phyloP scores from a whole-genome alignment of 2,888 invertebrate species.

The Artemia sinica region DNA sequence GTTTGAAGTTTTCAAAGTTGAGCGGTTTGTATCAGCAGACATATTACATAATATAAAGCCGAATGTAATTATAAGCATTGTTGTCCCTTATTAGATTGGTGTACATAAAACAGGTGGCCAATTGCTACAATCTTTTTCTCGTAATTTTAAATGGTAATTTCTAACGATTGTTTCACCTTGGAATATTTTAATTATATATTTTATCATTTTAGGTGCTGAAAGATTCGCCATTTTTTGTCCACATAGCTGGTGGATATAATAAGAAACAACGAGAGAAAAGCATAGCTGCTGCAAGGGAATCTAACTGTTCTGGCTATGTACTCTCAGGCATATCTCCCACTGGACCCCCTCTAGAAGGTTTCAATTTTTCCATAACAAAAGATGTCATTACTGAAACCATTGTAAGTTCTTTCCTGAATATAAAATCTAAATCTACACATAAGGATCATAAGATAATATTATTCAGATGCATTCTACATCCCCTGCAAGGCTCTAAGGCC shows the following conservation, averaged over 20 bases:
- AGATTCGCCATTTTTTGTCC: neutral
- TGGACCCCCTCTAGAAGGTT: conserved; percentile 4
- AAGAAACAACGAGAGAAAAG: neutral
- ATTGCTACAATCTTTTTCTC: too few relatives aligned
- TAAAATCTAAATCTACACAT: too few relatives aligned
- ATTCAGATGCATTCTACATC: too few relatives aligned
- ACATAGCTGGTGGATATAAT: conserved; percentile 2
- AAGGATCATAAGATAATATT: too few relatives aligned
- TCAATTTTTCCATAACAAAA: neutral
- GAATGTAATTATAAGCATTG: too few relatives aligned
- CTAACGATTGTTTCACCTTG: neutral
- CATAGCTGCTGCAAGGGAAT: neutral
- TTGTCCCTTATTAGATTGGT: too few relatives aligned
- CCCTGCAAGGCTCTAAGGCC: too few relatives aligned
- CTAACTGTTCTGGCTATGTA: neutral
- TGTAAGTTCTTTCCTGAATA: neutral
- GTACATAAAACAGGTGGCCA: too few relatives aligned
- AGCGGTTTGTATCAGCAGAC: too few relatives aligned
- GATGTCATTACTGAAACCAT: neutral
- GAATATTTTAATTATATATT: neutral
- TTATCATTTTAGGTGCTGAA: neutral
- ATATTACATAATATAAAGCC: too few relatives aligned
- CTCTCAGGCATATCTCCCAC: neutral
- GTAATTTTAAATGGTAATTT: neutral
- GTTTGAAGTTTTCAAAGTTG: too few relatives aligned